Percentiles rank a stretch among this genome's conserved stretches.
These are phyloP conservation scores for Lysandra bellargus DNA, from an alignment of 2,888 invertebrate genomes.

Conservation along the genomic window DNA sequence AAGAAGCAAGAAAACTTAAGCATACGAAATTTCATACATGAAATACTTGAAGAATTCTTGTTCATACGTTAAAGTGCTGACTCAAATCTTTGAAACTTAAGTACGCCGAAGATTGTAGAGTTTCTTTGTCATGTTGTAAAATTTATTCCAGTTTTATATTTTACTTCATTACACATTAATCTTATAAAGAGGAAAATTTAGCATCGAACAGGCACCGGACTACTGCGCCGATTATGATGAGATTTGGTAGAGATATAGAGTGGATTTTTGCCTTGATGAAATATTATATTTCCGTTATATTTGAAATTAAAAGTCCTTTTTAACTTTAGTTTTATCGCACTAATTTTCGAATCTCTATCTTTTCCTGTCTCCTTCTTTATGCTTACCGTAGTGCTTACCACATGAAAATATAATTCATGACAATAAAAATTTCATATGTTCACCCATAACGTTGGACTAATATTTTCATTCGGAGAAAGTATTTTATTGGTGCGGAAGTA, in stretches of 20 bases:
- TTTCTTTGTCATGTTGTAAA: neutral
- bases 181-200: neutral
- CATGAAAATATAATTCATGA: neutral
- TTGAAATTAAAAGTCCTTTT: no score
- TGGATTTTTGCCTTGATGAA: neutral
- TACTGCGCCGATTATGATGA: neutral
- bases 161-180: neutral
- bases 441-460: neutral
- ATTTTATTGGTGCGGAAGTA: slow-evolving; percentile 15
- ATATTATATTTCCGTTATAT: no score
- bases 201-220: neutral
- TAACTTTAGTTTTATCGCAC: no score
- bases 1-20: neutral
- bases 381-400: neutral
- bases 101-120: neutral
- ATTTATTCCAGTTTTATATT: neutral
- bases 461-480: slow-evolving; percentile 13
- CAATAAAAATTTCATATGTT: neutral
- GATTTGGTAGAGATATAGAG: neutral
- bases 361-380: neutral
- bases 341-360: no score
- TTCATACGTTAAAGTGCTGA: slow-evolving; percentile 3
- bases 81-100: neutral
- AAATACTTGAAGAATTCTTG: neutral
- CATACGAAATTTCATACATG: neutral